phyloP scores from a whole-genome alignment of 1,140 invertebrate genomes.

The Euura lappo region DNA sequence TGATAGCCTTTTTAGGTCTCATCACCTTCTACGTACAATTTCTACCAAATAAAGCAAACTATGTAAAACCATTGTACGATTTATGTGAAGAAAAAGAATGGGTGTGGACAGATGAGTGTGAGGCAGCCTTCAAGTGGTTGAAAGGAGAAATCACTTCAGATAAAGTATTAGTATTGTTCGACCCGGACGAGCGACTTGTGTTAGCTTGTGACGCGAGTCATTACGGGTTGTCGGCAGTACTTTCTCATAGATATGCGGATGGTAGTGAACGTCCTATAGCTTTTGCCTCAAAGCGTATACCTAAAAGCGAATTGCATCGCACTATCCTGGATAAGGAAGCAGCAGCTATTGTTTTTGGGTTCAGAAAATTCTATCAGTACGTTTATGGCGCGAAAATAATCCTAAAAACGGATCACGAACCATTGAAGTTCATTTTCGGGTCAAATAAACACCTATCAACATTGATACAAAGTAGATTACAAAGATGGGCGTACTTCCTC shows the following conservation, averaged over 20 bases:
- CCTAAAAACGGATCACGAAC: no score
- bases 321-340: conserved; percentile 18
- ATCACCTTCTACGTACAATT: conserved; percentile 36
- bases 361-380: conserved; percentile 12
- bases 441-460: no score
- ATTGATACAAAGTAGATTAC: no score
- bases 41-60: conserved; percentile 19
- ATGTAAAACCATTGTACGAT: conserved; percentile 21
- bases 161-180: no score
- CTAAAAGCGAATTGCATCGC: conserved; percentile 21
- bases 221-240: conserved; percentile 55
- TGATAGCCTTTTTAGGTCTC: conserved; percentile 36
- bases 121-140: conserved; percentile 5
- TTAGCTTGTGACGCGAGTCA: conserved; percentile 58
- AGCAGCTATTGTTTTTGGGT: conserved; percentile 19
- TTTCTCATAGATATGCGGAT: conserved; percentile 45
- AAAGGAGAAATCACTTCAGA: no score
- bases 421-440: no score
- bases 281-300: conserved; percentile 42
- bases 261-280: conserved; percentile 2
- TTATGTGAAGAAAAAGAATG: conserved; percentile 9
- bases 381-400: no score
- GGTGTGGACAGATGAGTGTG: conserved; percentile 32
- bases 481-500: no score
- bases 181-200: conserved; percentile 35